Evolutionary conservation across 2,113 vertebrate species (phyloP).

Genomic region (Hepsetus odoe): DNA sequence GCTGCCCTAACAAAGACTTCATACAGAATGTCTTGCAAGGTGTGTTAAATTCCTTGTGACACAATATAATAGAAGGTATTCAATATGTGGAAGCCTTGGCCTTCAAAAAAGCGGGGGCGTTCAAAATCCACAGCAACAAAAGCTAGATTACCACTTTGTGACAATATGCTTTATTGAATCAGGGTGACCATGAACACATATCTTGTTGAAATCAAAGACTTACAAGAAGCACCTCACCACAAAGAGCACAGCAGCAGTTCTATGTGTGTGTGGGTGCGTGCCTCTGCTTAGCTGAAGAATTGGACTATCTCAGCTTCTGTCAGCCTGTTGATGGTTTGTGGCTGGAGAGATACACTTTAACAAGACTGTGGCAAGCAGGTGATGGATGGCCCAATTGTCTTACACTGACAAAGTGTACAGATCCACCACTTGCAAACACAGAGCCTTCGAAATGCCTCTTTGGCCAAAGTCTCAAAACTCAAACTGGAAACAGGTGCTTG

Average conservation of each 20-base stretch:
- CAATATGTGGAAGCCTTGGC: conserved; percentile 1
- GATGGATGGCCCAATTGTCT: conserved; percentile 36
- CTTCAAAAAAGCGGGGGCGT: background rate
- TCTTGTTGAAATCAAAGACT: conserved; percentile 14
- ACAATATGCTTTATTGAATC: background rate
- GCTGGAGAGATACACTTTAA: conserved; percentile 27
- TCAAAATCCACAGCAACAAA: conserved; percentile 7
- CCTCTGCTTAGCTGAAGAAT: conserved; percentile 18
- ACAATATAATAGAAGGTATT: background rate
- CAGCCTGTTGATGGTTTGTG: conserved; percentile 27
- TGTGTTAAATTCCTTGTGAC: background rate
- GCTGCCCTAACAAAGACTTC: background rate
- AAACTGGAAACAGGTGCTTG: background rate
- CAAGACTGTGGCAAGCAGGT: conserved; percentile 23
- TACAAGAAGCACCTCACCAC: background rate
- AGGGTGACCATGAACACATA: conserved; percentile 3
- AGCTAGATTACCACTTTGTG: conserved; percentile 4
- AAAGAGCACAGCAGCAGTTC: background rate
- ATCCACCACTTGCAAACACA: background rate
- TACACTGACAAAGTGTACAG: conserved; percentile 16
- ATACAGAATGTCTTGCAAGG: background rate
- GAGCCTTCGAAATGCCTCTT: background rate
- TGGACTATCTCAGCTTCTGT: conserved; percentile 33
- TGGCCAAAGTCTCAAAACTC: background rate
- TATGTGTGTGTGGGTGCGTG: no score